phyloP scores from a whole-genome alignment of 2,797 vertebrate species.

The Cyclura pinguis region DNA sequence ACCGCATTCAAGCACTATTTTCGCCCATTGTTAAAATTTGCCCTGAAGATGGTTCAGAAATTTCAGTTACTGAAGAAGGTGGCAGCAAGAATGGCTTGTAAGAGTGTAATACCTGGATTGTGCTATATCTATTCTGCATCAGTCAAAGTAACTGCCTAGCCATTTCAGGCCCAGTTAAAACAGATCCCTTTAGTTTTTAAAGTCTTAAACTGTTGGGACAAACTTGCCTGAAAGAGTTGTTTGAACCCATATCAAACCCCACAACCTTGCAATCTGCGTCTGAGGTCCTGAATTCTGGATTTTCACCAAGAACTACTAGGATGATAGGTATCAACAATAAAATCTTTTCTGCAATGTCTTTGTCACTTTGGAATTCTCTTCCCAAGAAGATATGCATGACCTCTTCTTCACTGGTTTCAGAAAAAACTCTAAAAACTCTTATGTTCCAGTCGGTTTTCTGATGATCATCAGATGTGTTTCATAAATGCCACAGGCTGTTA shows the following conservation, averaged over 20 bases:
- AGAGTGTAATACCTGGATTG: background rate
- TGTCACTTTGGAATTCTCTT: background rate
- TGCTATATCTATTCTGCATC: background rate
- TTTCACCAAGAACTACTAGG: background rate
- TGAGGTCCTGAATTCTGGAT: background rate
- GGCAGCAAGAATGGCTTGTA: background rate
- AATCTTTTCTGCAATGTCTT: background rate
- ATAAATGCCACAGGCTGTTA: background rate
- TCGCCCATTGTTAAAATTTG: background rate
- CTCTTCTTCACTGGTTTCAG: background rate
- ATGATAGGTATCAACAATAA: background rate
- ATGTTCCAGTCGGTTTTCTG: background rate
- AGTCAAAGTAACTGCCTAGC: background rate
- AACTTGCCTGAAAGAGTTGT: background rate
- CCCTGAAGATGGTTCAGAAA: background rate
- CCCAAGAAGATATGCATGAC: background rate
- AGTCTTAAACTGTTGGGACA: background rate
- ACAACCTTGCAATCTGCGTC: background rate
- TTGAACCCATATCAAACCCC: background rate
- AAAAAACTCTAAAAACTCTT: background rate
- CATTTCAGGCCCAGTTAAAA: background rate
- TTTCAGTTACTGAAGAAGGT: background rate
- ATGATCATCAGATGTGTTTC: background rate
- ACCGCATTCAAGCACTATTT: too few species aligned
- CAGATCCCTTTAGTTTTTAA: background rate